Evolutionary conservation across 2,888 invertebrate genomes (phyloP).

Genomic region (Cancer borealis): DNA sequence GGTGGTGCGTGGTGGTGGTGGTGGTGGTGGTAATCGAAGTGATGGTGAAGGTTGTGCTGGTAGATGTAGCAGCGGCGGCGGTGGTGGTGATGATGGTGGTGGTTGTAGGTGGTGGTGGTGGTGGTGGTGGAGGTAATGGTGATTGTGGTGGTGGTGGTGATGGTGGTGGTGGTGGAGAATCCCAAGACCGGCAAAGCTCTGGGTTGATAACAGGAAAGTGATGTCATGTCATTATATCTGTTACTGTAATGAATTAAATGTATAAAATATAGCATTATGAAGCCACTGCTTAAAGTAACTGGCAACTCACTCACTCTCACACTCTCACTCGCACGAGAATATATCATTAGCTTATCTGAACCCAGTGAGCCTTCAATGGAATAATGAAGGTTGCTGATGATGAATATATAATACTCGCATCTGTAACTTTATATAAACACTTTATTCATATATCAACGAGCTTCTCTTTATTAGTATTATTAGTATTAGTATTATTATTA

Average conservation of each 20-base stretch:
- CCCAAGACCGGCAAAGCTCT: slow-evolving; percentile 12
- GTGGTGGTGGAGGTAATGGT: background rate
- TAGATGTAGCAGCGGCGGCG: slow-evolving; percentile 13
- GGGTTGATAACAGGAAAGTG: background rate
- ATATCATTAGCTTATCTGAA: slow-evolving; percentile 50
- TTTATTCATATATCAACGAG: slow-evolving; percentile 64
- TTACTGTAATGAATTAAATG: slow-evolving; percentile 50
- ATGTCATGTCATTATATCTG: slow-evolving; percentile 25
- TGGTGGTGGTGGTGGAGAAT: slow-evolving; percentile 5
- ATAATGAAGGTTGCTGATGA: slow-evolving; percentile 34
- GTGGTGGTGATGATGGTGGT: background rate
- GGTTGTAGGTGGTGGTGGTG: background rate
- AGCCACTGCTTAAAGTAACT: slow-evolving; percentile 62
- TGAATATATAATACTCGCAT: slow-evolving; percentile 62
- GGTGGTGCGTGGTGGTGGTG: background rate
- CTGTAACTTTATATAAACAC: slow-evolving; percentile 56
- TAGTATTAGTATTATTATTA: slow-evolving; percentile 17
- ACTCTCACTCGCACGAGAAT: slow-evolving; percentile 9
- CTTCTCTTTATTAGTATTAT: slow-evolving; percentile 20
- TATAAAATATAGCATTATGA: slow-evolving; percentile 61
- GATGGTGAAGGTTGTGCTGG: slow-evolving; percentile 25
- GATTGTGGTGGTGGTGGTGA: background rate
- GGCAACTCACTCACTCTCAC: slow-evolving; percentile 39
- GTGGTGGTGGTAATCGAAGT: background rate
- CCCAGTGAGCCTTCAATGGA: slow-evolving; percentile 13